Evolutionary conservation across 2,888 invertebrate genomes (phyloP).

Genomic region (Chymomyza caudatula): DNA sequence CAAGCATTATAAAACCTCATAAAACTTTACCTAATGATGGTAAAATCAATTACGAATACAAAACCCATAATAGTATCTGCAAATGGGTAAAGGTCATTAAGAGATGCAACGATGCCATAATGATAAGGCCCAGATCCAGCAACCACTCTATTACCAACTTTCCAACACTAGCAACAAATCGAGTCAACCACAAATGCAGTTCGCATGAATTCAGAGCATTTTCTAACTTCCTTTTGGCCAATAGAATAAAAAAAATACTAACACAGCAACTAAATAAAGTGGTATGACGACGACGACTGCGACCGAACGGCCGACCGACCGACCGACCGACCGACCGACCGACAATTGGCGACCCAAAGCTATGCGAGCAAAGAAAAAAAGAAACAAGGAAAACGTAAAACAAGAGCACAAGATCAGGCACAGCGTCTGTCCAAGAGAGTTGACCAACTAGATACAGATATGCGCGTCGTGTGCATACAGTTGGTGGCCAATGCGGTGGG

Average conservation of each 20-base stretch:
- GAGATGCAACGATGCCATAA: neutral
- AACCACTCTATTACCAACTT: slow-evolving; percentile 1
- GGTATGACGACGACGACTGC: slow-evolving; percentile 32
- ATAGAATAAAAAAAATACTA: slow-evolving; percentile 42
- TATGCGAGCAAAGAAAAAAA: slow-evolving; percentile 30
- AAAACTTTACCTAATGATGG: neutral
- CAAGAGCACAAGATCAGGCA: neutral
- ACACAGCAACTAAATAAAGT: slow-evolving; percentile 43
- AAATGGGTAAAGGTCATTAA: neutral
- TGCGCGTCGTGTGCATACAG: slow-evolving; percentile 34
- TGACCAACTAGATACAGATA: slow-evolving; percentile 59
- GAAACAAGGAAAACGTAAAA: neutral
- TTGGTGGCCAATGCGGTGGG: neutral
- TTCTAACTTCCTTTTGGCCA: slow-evolving; percentile 66
- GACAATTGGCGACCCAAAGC: slow-evolving; percentile 54
- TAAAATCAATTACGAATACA: neutral
- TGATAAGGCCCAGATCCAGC: neutral
- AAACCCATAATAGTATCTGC: neutral
- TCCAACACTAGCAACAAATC: slow-evolving; percentile 13
- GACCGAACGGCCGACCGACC: slow-evolving; percentile 6
- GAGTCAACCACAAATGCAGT: slow-evolving; percentile 28
- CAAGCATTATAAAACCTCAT: neutral
- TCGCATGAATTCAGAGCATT: slow-evolving; percentile 67
- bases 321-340: slow-evolving; percentile 17
- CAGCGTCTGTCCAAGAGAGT: slow-evolving; percentile 4